Evolutionary conservation across 1,140 invertebrate genomes (phyloP), one percentile per base, ranked within the genome.

Genomic region (Polyergus mexicanus): DNA sequence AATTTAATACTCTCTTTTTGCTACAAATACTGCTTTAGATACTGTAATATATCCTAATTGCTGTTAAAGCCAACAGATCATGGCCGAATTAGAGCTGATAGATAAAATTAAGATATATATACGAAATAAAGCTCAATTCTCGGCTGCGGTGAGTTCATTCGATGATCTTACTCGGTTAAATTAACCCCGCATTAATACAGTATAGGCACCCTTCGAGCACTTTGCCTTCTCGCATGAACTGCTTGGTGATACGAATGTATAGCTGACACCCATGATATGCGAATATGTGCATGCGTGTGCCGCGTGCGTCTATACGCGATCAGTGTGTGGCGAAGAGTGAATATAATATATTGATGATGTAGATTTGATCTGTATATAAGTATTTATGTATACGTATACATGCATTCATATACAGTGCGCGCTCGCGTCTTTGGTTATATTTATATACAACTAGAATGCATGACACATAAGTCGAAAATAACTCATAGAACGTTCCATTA

Each of bases 381-480:
- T 32, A 38, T 13, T 8, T 44, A 44, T 32, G 16, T 63, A 47
- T 25, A 4, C 4, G 25, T 22, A n/a, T 60, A 13, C 35, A 81
- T 51, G 51, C 63, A 35, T 66, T 56, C 56, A 76, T 47, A n/a
- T 51, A 7, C 13, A 51, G 47, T 51, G 47, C 4, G 58, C 38
- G 25, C 28, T 63, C 77, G 68, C 74, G 56, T 62, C 63, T 41
- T 22, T 44, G 65, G 84, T 84, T 89, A 92, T 92, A 92, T 92
- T 92, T 92, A 88, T 89, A 89, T 88, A 75, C 77, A 87, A 90
- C 83, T 88, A 91, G 90, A 92, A 92, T 91, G 87, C 77, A 91
- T 92, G 89, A 92, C 89, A 92, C 91, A 92, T 89, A 90, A 90
- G 88, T 89, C 90, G 47, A 86, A 92, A 92, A 92, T 92, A 92